Conservation (phyloP, 1,140 invertebrate genomes). For the Sarcophaga bullata region DNA sequence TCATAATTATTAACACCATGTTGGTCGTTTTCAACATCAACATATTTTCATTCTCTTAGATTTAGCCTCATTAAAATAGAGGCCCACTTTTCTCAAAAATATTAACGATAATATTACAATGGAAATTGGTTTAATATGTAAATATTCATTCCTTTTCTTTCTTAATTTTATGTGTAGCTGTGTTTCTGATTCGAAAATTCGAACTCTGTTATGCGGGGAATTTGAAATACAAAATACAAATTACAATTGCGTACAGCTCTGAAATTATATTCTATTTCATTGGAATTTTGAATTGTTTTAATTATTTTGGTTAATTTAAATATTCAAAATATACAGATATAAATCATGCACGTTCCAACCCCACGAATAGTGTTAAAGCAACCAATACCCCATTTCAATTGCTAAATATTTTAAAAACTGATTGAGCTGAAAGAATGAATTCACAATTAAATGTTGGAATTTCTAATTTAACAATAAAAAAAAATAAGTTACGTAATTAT, state of each 20-base stretch:
- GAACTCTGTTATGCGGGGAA: too few species aligned
- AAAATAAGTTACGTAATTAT: too few species aligned
- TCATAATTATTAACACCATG: not conserved
- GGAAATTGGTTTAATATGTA: not conserved
- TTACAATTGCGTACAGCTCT: not conserved
- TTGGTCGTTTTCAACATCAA: not conserved
- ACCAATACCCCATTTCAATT: not conserved
- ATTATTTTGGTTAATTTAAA: constrained; percentile 7
- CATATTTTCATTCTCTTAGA: not conserved
- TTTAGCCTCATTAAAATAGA: not conserved
- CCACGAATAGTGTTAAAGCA: not conserved
- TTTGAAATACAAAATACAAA: not conserved
- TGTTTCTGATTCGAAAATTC: too few species aligned
- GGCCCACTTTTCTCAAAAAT: not conserved
- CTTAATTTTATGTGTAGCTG: too few species aligned
- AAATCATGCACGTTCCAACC: not conserved
- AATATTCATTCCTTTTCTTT: not conserved
- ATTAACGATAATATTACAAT: constrained; percentile 10
- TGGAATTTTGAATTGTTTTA: not conserved
- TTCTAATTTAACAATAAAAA: too few species aligned
- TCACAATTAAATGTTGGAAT: not conserved
- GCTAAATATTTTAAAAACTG: not conserved
- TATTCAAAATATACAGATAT: not conserved
- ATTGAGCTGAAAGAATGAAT: not conserved
- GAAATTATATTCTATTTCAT: not conserved